Base-by-base conservation (phyloP, 2,113 vertebrate species). In the Tinamus guttatus region DNA sequence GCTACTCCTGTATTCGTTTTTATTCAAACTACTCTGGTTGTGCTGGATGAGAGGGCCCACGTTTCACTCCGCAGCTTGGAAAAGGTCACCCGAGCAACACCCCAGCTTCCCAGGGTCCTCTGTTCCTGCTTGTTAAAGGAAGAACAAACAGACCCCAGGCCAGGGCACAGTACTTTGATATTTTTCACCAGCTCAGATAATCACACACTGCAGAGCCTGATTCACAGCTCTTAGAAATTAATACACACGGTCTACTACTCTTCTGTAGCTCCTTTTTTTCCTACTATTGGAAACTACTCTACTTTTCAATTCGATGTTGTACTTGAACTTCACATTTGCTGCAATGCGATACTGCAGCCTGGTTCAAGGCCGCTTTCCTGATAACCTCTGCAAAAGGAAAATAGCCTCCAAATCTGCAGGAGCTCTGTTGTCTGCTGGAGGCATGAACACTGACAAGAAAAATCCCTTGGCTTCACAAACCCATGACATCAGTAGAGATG, bases 401-500 rank as follows among this genome's bases (percentile, higher is more conserved):
- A 47, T 0, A 0, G 28, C 13, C 56, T 54, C 41, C 5, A 75
- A 47, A 25, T 18, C 73, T 63, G 45, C 5, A 16, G 43, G 38
- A 77, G 58, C 21, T 93, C 75, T 52, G 38, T 21, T 63, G 13
- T 5, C 2, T 4, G 24, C 64, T 38, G 20, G 5, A 1, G 70
- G 41, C 2, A 0, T 18, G 7, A 58, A 40, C 38, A 45, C 28
- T 12, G 30, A 30, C 24, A 63, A 68, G 15, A 14, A 7, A 2
- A 4, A 1, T 4, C 60, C 16, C 58, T 58, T 49, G 1, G 0
- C 22, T 79, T 77, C 54, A 62, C 41, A 76, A 65, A 6, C 49
- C 18, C 24, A 4, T 28, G 49, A 21, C 59, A 45, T 13, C 56
- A 34, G 60, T 2, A 9, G 0, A 24, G 52, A 24, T 3, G 13